phyloP scores from a whole-genome alignment of 2,888 invertebrate species.

The Cephus spinipes region DNA sequence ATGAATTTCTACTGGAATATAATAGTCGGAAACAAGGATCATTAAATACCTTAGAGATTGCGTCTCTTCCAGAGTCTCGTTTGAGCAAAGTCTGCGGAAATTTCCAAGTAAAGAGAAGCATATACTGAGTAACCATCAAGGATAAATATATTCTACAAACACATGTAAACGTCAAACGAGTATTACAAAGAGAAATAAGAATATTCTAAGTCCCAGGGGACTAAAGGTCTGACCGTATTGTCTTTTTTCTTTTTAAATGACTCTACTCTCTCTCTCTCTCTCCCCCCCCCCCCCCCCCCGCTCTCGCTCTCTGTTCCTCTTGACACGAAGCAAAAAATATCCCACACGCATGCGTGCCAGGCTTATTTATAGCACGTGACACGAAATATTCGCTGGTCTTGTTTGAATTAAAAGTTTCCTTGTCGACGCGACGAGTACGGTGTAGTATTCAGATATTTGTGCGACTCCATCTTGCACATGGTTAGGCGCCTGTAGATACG shows the following conservation, averaged over 20 bases:
- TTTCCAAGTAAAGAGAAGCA: neutral
- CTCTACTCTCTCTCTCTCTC: neutral
- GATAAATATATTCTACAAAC: neutral
- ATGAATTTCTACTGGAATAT: neutral
- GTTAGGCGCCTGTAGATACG: neutral
- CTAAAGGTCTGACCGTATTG: neutral
- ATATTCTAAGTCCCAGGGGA: neutral
- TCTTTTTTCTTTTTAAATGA: neutral
- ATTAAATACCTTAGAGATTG: neutral
- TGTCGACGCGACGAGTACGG: neutral
- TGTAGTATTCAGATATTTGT: neutral
- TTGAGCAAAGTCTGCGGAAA: neutral
- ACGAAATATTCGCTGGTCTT: neutral
- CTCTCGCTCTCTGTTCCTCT: neutral
- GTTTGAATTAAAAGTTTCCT: neutral
- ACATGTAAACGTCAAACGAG: neutral
- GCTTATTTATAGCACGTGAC: constrained; percentile 5
- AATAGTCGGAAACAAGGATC: neutral
- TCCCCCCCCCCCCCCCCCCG: neutral
- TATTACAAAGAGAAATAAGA: neutral
- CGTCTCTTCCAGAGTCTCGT: neutral
- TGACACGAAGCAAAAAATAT: neutral
- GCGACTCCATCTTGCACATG: neutral
- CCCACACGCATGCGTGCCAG: neutral
- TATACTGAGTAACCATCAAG: neutral